Evolutionary conservation across 2,797 vertebrate genomes (phyloP).

Genomic region (Melanotaenia boesemani): DNA sequence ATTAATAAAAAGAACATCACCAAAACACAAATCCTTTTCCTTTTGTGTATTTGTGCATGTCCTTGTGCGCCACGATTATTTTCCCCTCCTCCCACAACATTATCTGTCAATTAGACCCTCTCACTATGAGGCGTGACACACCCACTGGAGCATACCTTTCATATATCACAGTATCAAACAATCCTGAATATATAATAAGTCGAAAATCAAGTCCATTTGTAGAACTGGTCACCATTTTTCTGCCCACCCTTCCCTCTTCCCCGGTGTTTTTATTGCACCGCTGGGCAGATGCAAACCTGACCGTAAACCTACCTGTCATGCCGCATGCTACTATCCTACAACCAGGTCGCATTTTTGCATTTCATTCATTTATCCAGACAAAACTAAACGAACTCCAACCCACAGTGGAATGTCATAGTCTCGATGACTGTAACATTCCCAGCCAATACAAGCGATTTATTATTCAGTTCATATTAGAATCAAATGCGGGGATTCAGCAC

Average conservation of each 20-base stretch:
- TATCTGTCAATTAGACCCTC: slow-evolving; percentile 64
- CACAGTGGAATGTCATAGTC: slow-evolving; percentile 24
- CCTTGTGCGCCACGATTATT: slow-evolving; percentile 3
- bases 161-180: slow-evolving; percentile 25
- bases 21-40: slow-evolving; percentile 44
- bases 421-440: slow-evolving; percentile 14
- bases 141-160: slow-evolving; percentile 53
- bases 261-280: slow-evolving; percentile 34
- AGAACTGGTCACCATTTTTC: not conserved
- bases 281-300: slow-evolving; percentile 71
- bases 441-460: slow-evolving; percentile 28
- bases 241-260: slow-evolving; percentile 30
- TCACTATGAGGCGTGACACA: slow-evolving; percentile 61
- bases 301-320: slow-evolving; percentile 25
- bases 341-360: slow-evolving; percentile 42
- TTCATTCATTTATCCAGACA: slow-evolving; percentile 52
- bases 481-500: slow-evolving; percentile 20
- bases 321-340: slow-evolving; percentile 59
- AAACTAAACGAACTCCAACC: slow-evolving; percentile 46
- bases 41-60: slow-evolving; percentile 5
- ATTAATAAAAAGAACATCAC: slow-evolving; percentile 56
- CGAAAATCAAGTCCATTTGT: slow-evolving; percentile 33
- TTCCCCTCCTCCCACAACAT: slow-evolving; percentile 49
- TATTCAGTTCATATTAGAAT: not conserved
- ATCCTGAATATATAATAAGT: slow-evolving; percentile 22